Conservation (phyloP, 2,113 vertebrate species). For the Paraplagusia blochii region DNA sequence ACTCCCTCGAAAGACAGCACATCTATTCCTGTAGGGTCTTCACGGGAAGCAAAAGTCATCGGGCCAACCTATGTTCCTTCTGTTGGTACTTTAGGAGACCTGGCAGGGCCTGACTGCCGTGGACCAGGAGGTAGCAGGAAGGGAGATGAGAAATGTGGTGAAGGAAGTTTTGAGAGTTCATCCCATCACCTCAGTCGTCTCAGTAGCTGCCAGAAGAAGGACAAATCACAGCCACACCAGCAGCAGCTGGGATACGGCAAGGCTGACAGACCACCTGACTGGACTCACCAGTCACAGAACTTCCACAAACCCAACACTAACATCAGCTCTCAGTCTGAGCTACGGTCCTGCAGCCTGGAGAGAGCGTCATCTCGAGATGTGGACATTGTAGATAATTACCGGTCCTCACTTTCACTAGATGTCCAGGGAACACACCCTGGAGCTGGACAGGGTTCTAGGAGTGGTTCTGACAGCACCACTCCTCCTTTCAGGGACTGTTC, state of each 20-base stretch:
- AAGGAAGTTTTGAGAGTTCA: conserved; percentile 52
- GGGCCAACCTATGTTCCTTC: conserved; percentile 91
- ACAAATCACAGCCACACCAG: conserved; percentile 64
- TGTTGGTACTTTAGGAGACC: conserved; percentile 82
- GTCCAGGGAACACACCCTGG: conserved; percentile 69
- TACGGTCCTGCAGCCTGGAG: conserved; percentile 79
- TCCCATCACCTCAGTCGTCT: conserved; percentile 51
- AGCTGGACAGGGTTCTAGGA: conserved; percentile 66
- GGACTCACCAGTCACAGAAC: conserved; percentile 71
- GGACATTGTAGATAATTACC: conserved; percentile 79
- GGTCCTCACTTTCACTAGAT: conserved; percentile 72
- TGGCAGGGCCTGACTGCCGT: conserved; percentile 75
- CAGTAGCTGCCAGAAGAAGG: conserved; percentile 75
- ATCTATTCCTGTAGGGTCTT: conserved; percentile 57
- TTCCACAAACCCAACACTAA: conserved; percentile 55
- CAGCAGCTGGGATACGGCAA: conserved; percentile 80
- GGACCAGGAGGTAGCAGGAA: conserved; percentile 72
- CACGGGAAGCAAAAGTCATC: conserved; percentile 79
- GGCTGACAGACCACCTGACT: conserved; percentile 82
- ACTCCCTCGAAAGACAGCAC: conserved; percentile 81
- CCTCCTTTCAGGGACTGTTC: conserved; percentile 82
- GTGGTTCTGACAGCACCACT: conserved; percentile 76
- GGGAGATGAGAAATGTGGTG: conserved; percentile 50
- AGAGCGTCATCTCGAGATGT: conserved; percentile 65
- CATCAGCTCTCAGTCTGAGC: conserved; percentile 62